Percentiles rank a stretch among this genome's conserved stretches.
Conservation (phyloP, 2,113 vertebrate species). For the Ifrita kowaldi region DNA sequence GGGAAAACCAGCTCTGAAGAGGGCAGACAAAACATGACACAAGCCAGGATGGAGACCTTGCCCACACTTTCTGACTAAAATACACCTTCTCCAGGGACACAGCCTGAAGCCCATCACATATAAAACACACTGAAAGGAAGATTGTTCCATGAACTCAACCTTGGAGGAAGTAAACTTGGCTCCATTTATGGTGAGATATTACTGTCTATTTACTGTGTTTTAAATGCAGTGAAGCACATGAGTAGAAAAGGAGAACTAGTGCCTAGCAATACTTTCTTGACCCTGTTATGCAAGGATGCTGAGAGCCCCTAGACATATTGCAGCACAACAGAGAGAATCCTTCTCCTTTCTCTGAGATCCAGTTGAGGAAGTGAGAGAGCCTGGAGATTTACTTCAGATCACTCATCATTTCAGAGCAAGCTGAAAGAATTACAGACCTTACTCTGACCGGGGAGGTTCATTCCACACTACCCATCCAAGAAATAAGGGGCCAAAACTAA, state of each 20-base stretch:
- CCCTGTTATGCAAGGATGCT: slow-evolving; percentile 38
- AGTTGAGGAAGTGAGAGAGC: slow-evolving; percentile 46
- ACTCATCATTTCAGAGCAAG: neutral
- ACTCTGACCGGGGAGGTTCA: neutral
- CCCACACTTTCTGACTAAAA: neutral
- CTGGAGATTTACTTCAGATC: neutral
- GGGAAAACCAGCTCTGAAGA: neutral
- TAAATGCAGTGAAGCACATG: neutral
- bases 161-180: neutral
- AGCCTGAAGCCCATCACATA: neutral
- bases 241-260: slow-evolving; percentile 27
- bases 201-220: neutral
- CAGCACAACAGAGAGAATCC: slow-evolving; percentile 1
- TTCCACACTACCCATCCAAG: neutral
- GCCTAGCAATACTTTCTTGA: slow-evolving; percentile 12
- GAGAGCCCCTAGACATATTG: neutral
- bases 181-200: neutral
- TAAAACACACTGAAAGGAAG: neutral
- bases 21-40: neutral
- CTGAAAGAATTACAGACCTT: neutral
- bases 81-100: neutral
- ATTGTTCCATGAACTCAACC: neutral
- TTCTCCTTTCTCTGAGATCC: slow-evolving; percentile 29
- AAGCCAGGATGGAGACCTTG: neutral
- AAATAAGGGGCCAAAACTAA: neutral